These are phyloP conservation scores for Nasonovia ribisnigri DNA, from an alignment of 2,888 invertebrate species.

Conservation along the genomic window DNA sequence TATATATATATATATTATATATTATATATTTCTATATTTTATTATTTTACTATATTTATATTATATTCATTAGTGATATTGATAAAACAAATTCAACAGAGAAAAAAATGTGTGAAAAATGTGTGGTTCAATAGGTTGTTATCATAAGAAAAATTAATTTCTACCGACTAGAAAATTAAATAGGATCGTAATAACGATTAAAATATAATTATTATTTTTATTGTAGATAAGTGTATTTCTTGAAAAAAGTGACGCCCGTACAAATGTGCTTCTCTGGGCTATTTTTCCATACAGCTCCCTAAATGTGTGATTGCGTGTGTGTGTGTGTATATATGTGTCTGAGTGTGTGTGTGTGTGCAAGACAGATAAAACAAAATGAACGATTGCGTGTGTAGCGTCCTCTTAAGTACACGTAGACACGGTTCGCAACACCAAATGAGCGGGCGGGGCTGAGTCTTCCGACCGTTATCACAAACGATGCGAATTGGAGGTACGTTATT, in stretches of 20 bases:
- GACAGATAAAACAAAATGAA: background rate
- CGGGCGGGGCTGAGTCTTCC: background rate
- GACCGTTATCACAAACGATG: background rate
- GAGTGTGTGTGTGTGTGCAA: background rate
- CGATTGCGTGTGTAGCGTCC: background rate
- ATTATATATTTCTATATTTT: too few relatives aligned
- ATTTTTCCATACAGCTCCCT: background rate
- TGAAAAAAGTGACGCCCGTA: background rate
- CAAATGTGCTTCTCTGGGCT: background rate
- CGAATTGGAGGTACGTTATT: background rate
- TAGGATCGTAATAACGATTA: background rate
- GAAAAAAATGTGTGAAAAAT: background rate
- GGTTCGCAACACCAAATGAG: background rate
- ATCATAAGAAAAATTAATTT: background rate
- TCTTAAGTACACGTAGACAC: background rate
- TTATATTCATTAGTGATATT: background rate
- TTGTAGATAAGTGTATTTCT: background rate
- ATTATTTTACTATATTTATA: background rate
- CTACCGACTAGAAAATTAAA: background rate
- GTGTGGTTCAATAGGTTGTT: background rate
- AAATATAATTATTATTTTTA: background rate
- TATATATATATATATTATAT: too few relatives aligned
- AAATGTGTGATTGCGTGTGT: background rate
- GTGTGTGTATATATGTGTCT: background rate
- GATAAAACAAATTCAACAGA: background rate